phyloP scores from a whole-genome alignment of 2,888 invertebrate species.

The Drosophila neonasuta region DNA sequence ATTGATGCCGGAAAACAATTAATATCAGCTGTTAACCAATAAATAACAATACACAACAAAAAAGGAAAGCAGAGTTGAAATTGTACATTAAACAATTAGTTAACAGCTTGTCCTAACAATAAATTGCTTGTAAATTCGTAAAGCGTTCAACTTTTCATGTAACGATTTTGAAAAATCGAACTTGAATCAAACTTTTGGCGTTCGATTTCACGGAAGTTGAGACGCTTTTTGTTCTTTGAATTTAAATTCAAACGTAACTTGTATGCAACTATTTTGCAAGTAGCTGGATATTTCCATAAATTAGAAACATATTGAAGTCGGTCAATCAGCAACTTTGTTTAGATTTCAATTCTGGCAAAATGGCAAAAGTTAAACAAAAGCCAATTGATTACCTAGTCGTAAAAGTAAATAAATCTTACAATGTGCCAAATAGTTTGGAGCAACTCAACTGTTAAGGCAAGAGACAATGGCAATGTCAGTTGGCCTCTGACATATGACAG shows the following conservation, averaged over 20 bases:
- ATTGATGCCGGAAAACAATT: conserved; percentile 6
- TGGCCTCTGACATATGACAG: conserved; percentile 27
- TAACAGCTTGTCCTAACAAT: not conserved
- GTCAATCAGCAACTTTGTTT: not conserved
- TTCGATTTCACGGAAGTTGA: not conserved
- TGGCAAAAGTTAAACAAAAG: not conserved
- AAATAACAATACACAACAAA: not conserved
- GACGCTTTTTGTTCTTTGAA: not conserved
- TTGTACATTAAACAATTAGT: not conserved
- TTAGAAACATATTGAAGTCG: not conserved
- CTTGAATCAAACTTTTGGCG: not conserved
- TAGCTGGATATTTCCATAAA: not conserved
- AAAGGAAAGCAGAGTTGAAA: not conserved
- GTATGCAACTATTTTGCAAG: not conserved
- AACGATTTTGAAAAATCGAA: not conserved
- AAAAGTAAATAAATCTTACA: conserved; percentile 5
- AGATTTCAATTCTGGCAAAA: not conserved
- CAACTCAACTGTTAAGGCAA: not conserved
- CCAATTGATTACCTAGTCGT: not conserved
- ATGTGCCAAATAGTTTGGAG: conserved; percentile 8
- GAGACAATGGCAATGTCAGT: conserved; percentile 10
- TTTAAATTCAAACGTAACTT: not conserved
- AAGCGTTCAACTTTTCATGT: not conserved
- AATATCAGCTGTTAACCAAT: conserved; percentile 11
- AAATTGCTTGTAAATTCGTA: not conserved